Evolutionary conservation across 2,797 vertebrate species (phyloP).

Genomic region (Bovichtus diacanthus): DNA sequence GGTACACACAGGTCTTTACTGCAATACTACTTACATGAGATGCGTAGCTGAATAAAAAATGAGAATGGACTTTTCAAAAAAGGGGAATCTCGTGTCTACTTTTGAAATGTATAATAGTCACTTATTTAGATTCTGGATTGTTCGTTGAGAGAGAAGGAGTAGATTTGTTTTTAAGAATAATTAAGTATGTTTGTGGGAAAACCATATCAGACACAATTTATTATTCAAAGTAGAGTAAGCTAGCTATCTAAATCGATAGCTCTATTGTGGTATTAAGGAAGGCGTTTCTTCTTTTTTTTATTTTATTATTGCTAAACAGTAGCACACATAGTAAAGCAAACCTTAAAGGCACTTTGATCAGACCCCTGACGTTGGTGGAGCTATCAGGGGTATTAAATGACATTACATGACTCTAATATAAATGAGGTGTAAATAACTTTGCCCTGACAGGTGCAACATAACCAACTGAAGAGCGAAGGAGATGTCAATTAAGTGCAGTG

Average conservation of each 20-base stretch:
- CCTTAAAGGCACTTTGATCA: not conserved
- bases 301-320: no score
- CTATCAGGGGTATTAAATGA: not conserved
- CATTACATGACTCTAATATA: not conserved
- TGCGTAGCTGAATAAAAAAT: not conserved
- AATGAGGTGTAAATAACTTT: not conserved
- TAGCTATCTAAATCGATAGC: not conserved
- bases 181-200: not conserved
- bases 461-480: not conserved
- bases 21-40: slow-evolving; percentile 5
- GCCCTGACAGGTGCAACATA: not conserved
- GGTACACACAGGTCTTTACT: not conserved
- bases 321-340: not conserved
- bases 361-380: not conserved
- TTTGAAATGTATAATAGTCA: slow-evolving; percentile 17
- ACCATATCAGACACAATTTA: not conserved
- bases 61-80: not conserved
- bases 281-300: not conserved
- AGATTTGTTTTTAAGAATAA: not conserved
- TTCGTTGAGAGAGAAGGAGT: not conserved
- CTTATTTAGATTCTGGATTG: slow-evolving; percentile 9
- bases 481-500: not conserved
- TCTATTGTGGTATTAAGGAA: not conserved
- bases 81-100: not conserved
- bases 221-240: not conserved